These are phyloP conservation scores for Melanotaenia parkinsoni DNA, from an alignment of 2,797 vertebrate species.

Conservation along the genomic window DNA sequence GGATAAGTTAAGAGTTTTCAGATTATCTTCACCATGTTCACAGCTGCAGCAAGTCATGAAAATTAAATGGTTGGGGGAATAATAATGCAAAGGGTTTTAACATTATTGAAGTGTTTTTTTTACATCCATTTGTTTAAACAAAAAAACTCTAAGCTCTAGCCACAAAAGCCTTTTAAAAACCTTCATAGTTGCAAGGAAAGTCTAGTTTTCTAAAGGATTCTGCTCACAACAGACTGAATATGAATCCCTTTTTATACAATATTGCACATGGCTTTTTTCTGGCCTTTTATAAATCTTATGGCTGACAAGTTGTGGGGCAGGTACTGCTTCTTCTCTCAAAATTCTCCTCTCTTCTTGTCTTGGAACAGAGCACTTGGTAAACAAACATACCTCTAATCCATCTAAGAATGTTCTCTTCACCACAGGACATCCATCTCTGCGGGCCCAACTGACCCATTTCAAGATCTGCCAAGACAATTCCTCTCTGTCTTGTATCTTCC, in stretches of 20 bases:
- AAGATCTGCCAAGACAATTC: conserved; percentile 49
- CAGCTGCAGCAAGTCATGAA: conserved; percentile 8
- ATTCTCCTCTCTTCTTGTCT: conserved; percentile 36
- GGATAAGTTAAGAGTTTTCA: conserved; percentile 27
- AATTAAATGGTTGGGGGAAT: conserved; percentile 9
- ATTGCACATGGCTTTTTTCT: conserved; percentile 10
- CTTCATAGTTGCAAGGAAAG: conserved; percentile 17
- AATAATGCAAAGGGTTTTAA: conserved; percentile 5
- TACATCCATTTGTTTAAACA: neutral
- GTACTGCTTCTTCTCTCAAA: conserved; percentile 32
- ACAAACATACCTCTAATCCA: conserved; percentile 74
- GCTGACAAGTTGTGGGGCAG: conserved; percentile 36
- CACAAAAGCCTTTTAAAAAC: conserved; percentile 18
- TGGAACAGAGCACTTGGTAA: conserved; percentile 59
- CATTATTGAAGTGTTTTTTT: neutral
- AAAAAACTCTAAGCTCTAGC: neutral
- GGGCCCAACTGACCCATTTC: conserved; percentile 47
- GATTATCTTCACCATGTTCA: neutral
- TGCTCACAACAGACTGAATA: conserved; percentile 33
- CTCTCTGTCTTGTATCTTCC: conserved; percentile 42
- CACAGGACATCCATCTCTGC: conserved; percentile 54
- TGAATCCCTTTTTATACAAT: conserved; percentile 30
- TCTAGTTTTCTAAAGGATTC: conserved; percentile 20
- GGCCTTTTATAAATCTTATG: conserved; percentile 37
- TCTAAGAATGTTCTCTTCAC: conserved; percentile 74